phyloP scores from a whole-genome alignment of 2,113 vertebrate species.

The Bos taurus region DNA sequence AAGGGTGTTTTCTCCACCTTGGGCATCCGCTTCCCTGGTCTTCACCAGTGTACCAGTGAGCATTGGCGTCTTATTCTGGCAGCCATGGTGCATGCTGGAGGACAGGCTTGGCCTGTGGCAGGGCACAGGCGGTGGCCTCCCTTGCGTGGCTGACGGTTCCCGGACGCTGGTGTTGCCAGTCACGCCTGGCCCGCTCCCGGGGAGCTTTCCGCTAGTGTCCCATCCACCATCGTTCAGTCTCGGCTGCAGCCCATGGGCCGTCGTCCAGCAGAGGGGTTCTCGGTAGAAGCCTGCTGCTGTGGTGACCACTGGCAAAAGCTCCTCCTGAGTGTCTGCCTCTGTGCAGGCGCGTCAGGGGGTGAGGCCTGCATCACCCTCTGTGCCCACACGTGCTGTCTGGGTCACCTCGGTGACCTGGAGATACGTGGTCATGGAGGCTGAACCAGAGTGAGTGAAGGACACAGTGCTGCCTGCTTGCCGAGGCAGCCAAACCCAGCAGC shows the following conservation, averaged over 20 bases:
- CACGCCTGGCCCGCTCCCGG: not conserved
- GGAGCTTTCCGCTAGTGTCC: not conserved
- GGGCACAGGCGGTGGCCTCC: not conserved
- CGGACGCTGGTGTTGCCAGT: not conserved
- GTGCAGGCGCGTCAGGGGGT: rapidly evolving
- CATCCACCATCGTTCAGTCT: rapidly evolving
- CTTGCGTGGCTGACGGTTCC: not conserved
- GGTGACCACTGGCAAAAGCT: rapidly evolving
- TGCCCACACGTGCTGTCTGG: not conserved
- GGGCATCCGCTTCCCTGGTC: not conserved
- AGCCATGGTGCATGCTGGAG: not conserved
- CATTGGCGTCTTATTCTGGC: not conserved
- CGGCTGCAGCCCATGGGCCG: not conserved
- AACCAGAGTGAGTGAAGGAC: not conserved
- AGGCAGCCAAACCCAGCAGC: not conserved
- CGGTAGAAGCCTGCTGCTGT: not conserved
- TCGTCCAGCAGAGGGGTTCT: not conserved
- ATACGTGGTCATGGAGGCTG: not conserved
- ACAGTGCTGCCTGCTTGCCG: not conserved
- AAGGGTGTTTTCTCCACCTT: not conserved
- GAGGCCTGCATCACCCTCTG: not conserved
- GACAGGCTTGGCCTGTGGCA: not conserved
- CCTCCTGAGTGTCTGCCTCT: not conserved
- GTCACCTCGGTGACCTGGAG: not conserved
- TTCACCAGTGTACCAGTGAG: not conserved